Conservation (phyloP, 2,888 invertebrate genomes). For the Drosophila fulvimacula region DNA sequence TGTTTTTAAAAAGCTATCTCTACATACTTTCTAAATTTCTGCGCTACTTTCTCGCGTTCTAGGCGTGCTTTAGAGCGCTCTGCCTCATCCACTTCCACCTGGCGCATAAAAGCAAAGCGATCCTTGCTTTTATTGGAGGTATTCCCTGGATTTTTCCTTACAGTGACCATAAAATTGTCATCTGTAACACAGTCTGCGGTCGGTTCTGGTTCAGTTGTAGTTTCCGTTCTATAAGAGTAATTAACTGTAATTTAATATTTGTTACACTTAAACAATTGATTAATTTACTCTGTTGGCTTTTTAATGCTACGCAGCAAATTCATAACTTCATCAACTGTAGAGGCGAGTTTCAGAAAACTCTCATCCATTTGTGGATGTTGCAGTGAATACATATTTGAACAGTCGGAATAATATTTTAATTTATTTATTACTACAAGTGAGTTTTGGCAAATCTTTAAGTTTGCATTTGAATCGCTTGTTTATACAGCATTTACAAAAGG, state of each 20-base stretch:
- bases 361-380: conserved; percentile 67
- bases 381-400: conserved; percentile 52
- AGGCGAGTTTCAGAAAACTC: conserved; percentile 47
- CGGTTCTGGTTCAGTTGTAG: not conserved
- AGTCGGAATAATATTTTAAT: conserved; percentile 9
- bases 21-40: conserved; percentile 88
- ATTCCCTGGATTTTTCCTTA: conserved; percentile 82
- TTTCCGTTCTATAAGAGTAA: conserved; percentile 27
- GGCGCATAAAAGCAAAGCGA: conserved; percentile 90
- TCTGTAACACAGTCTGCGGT: conserved; percentile 82
- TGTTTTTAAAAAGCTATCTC: not conserved
- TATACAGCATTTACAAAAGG: conserved; percentile 19
- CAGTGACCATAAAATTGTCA: conserved; percentile 86
- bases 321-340: conserved; percentile 64
- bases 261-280: fast-evolving
- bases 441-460: not conserved
- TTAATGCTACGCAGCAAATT: conserved; percentile 39
- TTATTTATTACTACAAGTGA: not conserved
- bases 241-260: not conserved
- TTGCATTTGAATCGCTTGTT: conserved; percentile 26
- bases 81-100: conserved; percentile 90
- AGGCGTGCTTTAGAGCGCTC: conserved; percentile 88
- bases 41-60: conserved; percentile 89
- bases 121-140: conserved; percentile 84
- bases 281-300: conserved; percentile 47